phyloP scores from a whole-genome alignment of 2,113 vertebrate species.

The Myanophis thanlyinensis region DNA sequence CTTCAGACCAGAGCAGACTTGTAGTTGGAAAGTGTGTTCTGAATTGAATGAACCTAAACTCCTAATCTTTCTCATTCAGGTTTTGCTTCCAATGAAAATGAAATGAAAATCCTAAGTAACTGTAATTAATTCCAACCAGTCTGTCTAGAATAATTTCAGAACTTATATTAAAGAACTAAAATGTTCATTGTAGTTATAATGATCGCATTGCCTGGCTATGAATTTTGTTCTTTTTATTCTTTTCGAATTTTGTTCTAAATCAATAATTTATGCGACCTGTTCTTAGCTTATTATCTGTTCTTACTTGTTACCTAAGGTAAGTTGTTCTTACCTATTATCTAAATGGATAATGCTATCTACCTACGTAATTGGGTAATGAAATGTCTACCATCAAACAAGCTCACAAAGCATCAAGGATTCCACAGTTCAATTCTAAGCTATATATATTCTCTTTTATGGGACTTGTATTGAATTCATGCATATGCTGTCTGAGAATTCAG shows the following conservation, averaged over 20 bases:
- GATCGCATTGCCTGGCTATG: neutral
- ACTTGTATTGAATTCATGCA: neutral
- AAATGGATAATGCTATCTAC: neutral
- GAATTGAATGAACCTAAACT: neutral
- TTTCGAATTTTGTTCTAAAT: no score
- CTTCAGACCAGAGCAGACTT: neutral
- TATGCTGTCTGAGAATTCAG: neutral
- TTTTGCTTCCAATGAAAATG: neutral
- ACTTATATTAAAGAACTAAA: neutral
- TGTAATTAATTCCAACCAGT: neutral
- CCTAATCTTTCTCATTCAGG: neutral
- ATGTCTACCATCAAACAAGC: neutral
- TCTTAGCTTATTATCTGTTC: neutral
- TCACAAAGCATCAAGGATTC: neutral
- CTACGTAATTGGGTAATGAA: neutral
- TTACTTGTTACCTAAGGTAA: neutral
- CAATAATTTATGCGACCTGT: neutral
- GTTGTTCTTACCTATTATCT: neutral
- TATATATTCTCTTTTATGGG: neutral
- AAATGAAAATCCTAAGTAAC: neutral
- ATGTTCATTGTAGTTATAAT: neutral
- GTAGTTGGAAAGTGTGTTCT: neutral
- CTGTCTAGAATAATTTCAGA: neutral
- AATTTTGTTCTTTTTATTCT: neutral
- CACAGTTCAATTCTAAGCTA: neutral